Conservation (phyloP, 2,113 vertebrate species). For the Elaphurus davidianus region DNA sequence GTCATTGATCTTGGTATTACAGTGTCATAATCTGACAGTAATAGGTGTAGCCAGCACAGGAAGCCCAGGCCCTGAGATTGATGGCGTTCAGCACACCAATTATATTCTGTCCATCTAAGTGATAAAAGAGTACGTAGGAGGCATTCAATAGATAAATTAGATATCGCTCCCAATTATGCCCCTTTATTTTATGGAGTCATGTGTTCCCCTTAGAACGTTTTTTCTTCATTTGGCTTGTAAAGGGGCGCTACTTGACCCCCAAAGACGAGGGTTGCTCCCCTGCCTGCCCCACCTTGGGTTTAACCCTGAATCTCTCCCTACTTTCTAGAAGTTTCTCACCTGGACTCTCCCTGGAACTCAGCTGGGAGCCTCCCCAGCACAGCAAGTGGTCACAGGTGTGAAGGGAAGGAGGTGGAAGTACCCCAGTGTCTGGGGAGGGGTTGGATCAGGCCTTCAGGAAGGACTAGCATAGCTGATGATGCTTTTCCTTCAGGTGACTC, state of each 20-base stretch:
- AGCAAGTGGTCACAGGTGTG: neutral
- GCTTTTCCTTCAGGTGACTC: neutral
- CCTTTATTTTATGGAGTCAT: conserved; percentile 81
- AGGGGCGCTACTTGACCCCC: conserved; percentile 9
- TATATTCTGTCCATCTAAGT: conserved; percentile 86
- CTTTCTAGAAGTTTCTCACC: neutral
- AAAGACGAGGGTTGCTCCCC: neutral
- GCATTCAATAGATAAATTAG: conserved; percentile 84
- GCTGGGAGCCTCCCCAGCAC: neutral
- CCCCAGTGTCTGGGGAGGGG: neutral
- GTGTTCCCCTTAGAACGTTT: conserved; percentile 78
- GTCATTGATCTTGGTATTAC: conserved; percentile 88
- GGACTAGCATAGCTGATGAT: neutral
- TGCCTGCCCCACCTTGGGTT: neutral
- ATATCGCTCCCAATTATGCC: conserved; percentile 83
- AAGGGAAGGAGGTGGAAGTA: neutral
- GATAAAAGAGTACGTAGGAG: conserved; percentile 84
- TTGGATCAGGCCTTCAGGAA: neutral
- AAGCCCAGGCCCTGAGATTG: conserved; percentile 83
- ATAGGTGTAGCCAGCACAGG: conserved; percentile 83
- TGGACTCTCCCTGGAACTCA: neutral
- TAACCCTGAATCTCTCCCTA: neutral
- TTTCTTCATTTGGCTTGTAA: conserved; percentile 69
- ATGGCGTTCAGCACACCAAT: conserved; percentile 86
- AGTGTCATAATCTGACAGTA: conserved; percentile 89